These are phyloP conservation scores for Thumatha senex DNA, from an alignment of 2,888 invertebrate species.

Conservation along the genomic window DNA sequence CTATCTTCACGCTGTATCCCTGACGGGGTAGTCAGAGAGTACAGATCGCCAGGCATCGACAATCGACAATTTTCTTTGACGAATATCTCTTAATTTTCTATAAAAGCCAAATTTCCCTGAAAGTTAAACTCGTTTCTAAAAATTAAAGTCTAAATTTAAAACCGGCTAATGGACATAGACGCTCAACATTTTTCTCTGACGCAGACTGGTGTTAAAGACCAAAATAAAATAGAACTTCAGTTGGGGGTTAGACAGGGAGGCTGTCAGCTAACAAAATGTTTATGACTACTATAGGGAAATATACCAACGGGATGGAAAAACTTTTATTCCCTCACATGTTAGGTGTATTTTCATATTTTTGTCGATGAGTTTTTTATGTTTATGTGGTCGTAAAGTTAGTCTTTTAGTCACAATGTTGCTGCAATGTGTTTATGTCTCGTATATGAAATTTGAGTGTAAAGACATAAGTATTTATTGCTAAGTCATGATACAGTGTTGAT, in stretches of 20 bases:
- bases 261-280: constrained; percentile 69
- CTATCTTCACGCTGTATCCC: too few relatives aligned
- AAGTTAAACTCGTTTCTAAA: constrained; percentile 46
- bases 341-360: constrained; percentile 76
- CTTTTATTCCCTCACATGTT: constrained; percentile 75
- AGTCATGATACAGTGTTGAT: constrained; percentile 47
- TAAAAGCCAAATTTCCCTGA: constrained; percentile 11
- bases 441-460: constrained; percentile 69
- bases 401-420: constrained; percentile 74
- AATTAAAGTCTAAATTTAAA: constrained; percentile 63
- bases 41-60: too few relatives aligned
- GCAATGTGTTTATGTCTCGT: constrained; percentile 64
- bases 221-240: constrained; percentile 68
- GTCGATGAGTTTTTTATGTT: constrained; percentile 80
- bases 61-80: background rate
- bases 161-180: constrained; percentile 62
- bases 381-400: constrained; percentile 73
- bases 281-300: constrained; percentile 83
- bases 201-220: constrained; percentile 41
- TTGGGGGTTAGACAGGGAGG: constrained; percentile 30
- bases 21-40: too few relatives aligned
- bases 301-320: constrained; percentile 73
- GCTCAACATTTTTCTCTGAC: constrained; percentile 57
- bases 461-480: constrained; percentile 54
- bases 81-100: constrained; percentile 10